Evolutionary conservation across 1,140 invertebrate species (phyloP).

Genomic region (Megathymus violae): DNA sequence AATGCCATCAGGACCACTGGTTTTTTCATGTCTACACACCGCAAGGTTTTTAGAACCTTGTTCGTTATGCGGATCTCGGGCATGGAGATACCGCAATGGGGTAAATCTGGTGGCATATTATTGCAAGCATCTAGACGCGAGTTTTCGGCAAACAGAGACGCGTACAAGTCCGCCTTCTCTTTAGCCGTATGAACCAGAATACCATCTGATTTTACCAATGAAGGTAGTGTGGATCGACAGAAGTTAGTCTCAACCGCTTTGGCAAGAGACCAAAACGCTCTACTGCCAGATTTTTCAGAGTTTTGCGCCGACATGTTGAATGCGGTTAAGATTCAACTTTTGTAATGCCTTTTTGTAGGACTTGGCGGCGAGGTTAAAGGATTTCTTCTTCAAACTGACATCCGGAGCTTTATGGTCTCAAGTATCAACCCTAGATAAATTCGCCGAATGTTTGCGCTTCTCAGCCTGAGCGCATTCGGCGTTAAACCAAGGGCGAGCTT

Average conservation of each 20-base stretch:
- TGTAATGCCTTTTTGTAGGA: slow-evolving; percentile 23
- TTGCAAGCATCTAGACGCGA: neutral
- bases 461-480: slow-evolving; percentile 27
- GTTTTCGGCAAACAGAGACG: too few relatives aligned
- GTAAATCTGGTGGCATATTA: neutral
- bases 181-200: slow-evolving; percentile 19
- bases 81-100: neutral
- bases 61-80: neutral
- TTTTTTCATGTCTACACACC: neutral
- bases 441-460: slow-evolving; percentile 9
- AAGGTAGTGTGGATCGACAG: slow-evolving; percentile 7
- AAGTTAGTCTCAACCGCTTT: slow-evolving; percentile 12
- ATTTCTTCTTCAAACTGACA: slow-evolving; percentile 14
- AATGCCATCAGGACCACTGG: neutral
- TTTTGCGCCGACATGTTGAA: slow-evolving; percentile 8
- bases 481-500: slow-evolving; percentile 37
- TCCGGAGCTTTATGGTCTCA: slow-evolving; percentile 24
- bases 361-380: slow-evolving; percentile 35
- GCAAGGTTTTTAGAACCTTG: neutral
- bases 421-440: slow-evolving; percentile 29
- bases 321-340: slow-evolving; percentile 12
- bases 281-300: slow-evolving; percentile 25
- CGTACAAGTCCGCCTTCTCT: too few relatives aligned
- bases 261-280: slow-evolving; percentile 38
- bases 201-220: slow-evolving; percentile 22